Conservation (phyloP, 2,797 vertebrate genomes). For the Chaetophractus vellerosus region DNA sequence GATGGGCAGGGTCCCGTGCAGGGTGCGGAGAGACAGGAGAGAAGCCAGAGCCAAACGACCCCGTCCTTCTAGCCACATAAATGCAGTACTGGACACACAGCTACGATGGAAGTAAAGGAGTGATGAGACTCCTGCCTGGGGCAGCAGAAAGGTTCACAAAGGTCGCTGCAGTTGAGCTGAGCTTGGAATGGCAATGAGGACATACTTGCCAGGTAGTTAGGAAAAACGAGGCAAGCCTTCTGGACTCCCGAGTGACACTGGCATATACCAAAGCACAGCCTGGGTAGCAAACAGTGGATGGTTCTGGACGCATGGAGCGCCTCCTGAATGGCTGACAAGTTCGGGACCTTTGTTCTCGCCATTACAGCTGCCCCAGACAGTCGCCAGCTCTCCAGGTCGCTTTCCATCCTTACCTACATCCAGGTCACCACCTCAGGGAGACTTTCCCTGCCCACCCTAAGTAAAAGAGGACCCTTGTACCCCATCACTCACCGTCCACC, state of each 20-base stretch:
- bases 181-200: background rate
- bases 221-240: background rate
- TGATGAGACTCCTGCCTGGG: background rate
- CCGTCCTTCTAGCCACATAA: fast-evolving
- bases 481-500: fast-evolving
- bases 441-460: background rate
- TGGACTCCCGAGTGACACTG: fast-evolving
- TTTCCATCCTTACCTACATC: background rate
- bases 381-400: background rate
- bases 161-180: background rate
- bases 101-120: background rate
- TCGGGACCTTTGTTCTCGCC: background rate
- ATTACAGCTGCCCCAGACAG: background rate
- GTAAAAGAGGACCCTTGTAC: no score
- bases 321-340: background rate
- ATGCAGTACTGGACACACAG: background rate
- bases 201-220: background rate
- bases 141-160: background rate
- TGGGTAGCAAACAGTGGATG: fast-evolving
- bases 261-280: fast-evolving
- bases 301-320: background rate
- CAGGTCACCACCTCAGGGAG: background rate
- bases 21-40: background rate
- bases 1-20: background rate
- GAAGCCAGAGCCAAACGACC: background rate